Evolutionary conservation across 1,140 invertebrate genomes (phyloP), one percentile per base, ranked within the genome.

Genomic region (Apocrypta bakeri): DNA sequence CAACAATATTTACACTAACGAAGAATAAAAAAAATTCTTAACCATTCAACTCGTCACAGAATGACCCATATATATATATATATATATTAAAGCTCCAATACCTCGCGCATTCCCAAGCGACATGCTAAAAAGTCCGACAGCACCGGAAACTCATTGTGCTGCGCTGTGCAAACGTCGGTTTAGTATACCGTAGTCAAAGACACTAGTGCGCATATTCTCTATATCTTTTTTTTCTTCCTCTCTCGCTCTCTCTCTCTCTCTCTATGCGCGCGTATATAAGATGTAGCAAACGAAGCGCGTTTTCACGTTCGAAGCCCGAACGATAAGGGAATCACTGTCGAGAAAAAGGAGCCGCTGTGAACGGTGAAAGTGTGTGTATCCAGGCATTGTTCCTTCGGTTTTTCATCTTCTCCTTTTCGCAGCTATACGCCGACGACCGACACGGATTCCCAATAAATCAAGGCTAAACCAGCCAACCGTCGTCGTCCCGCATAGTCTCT

Each of bases 361-460:
- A 37, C 21, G 9, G 69, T 24, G 40, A n/a, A 42, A 25, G 31
- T 37, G 69, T 73, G 83, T 79, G 75, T 74, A 83, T 80, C 80
- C 79, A 78, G 77, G 82, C 81, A 81, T 84, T 84, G 84, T 75
- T 84, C 82, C 81, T 74, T 81, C 68, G 33, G 79, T 84, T 73
- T 81, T 74, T 74, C 56, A 81, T 72, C 48, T 61, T 64, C 75
- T 64, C 27, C 56, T 21, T 31, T 31, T 29, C 27, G 24, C 25
- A n/a, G 14, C n/a, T n/a, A n/a, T n/a, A n/a, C n/a, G n/a, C 33
- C 75, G 61, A 31, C 27, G 29, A 33, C 12, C 37, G 2, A 25
- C 79, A 37, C 69, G 69, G 27, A 80, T 72, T 80, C 68, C 48
- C 71, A 27, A 81, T 81, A 81, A 81, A 81, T 81, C 79, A 81